Conservation (phyloP, 1,140 invertebrate species). For the Pogonognathellus flavescens region DNA sequence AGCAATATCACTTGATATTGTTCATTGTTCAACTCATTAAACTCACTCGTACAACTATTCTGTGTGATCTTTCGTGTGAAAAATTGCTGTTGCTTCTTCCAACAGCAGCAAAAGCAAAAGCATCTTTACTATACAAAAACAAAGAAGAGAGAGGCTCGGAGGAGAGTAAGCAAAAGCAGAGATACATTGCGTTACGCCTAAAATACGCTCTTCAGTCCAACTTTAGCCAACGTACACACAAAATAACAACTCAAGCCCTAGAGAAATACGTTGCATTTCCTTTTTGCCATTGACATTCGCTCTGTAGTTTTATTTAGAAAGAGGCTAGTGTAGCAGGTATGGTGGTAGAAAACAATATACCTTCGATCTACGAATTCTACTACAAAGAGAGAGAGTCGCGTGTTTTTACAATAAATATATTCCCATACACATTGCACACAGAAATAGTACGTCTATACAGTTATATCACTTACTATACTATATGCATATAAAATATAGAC, state of each 20-base stretch:
- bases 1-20: conserved; percentile 19
- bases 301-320: not conserved
- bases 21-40: conserved; percentile 23
- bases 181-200: too few relatives aligned
- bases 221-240: too few relatives aligned
- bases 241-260: not conserved
- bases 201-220: too few relatives aligned
- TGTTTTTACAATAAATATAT: not conserved
- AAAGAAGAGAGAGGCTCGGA: too few relatives aligned
- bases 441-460: not conserved
- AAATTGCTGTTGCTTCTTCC: conserved; percentile 3
- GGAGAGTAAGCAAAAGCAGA: too few relatives aligned
- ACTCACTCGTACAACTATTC: not conserved
- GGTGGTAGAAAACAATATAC: too few relatives aligned
- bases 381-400: too few relatives aligned
- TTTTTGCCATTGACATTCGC: conserved; percentile 20
- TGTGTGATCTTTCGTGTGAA: conserved; percentile 21
- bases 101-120: not conserved
- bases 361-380: too few relatives aligned
- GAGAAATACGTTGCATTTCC: conserved; percentile 29
- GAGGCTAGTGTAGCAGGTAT: too few relatives aligned
- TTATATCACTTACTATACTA: not conserved
- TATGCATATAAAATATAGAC: not conserved
- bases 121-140: too few relatives aligned
- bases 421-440: not conserved